Base-by-base conservation (phyloP, 2,797 vertebrate species). In the Enteromius fasciolatus region DNA sequence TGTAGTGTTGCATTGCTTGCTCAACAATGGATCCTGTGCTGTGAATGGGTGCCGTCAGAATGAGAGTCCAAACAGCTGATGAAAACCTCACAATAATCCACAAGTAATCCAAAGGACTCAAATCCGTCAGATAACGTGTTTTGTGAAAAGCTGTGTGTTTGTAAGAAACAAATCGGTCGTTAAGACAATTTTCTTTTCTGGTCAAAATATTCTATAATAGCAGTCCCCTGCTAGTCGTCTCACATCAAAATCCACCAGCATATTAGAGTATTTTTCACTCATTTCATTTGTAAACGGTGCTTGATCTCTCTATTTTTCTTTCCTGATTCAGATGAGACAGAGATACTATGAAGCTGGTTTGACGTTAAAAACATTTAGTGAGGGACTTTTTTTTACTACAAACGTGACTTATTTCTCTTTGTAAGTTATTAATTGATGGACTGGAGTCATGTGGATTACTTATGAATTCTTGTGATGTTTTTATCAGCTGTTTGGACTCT, bases 41-140 rank as follows among this genome's bases (percentile, higher is more conserved):
- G 59, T 31, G 59, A 63, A 63, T 63, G 59, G 59, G 59, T 63
- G 59, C 59, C 59, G 14, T 63, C 25, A 63, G 59, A 63, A 28
- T 31, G 5, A 7, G 25, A 31, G 14, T 63, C 14, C 5, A 63
- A 28, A 63, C 25, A 28, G 5, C 59, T 63, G 14, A 3, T 61
- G 6, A 28, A 28, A 17, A 61, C 59, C 3, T 25, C 1, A 25
- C 23, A 25, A 25, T 25, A 25, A 59, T 25, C 11, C 57, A 57
- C 3, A 57, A 57, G 52, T 1, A 57, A 57, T 10, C 20, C 52
- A 59, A n/a, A 57, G 2, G 11, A 14, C 57, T 28, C 12, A 14
- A 61, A 14, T 61, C 23, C 12, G 5, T 23, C 23, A 59, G 20
- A 14, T 2, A 25, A 11, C 14, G 1, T 59, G 57, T 59, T 11